Evolutionary conservation across 2,113 vertebrate genomes (phyloP).

Genomic region (Varanus salvator): DNA sequence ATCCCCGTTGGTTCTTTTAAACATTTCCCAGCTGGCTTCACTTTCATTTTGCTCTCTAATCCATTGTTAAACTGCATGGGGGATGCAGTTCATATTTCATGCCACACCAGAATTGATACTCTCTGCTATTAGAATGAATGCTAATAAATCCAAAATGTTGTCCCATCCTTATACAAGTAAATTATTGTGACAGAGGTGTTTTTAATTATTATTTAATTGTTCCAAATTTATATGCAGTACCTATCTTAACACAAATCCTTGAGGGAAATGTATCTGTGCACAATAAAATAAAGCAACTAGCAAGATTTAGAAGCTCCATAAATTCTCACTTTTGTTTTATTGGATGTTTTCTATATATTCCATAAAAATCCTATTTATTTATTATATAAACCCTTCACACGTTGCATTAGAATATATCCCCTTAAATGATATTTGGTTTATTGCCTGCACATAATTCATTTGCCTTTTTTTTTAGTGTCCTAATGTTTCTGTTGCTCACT

Average conservation of each 20-base stretch:
- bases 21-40: conserved; percentile 19
- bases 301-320: neutral
- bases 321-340: neutral
- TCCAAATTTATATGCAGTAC: neutral
- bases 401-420: too few species aligned
- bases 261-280: neutral
- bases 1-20: conserved; percentile 1
- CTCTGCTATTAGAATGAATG: conserved; percentile 30
- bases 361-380: too few species aligned
- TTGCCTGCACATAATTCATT: too few species aligned
- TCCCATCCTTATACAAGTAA: conserved; percentile 6
- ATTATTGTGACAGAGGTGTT: conserved; percentile 7
- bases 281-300: conserved; percentile 6
- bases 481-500: too few species aligned
- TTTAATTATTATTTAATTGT: neutral
- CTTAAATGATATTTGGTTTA: too few species aligned
- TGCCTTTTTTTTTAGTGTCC: too few species aligned
- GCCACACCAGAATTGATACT: neutral
- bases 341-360: too few species aligned
- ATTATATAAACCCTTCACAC: neutral
- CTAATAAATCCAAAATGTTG: conserved; percentile 16
- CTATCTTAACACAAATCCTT: neutral
- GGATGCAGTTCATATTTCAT: neutral
- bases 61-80: conserved; percentile 7
- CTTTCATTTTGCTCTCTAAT: neutral